A percentile compares a stretch with the other conserved stretches of the same genome.
These are phyloP conservation scores for Drosophila flavopinicola DNA, from an alignment of 2,888 invertebrate species.

Conservation along the genomic window DNA sequence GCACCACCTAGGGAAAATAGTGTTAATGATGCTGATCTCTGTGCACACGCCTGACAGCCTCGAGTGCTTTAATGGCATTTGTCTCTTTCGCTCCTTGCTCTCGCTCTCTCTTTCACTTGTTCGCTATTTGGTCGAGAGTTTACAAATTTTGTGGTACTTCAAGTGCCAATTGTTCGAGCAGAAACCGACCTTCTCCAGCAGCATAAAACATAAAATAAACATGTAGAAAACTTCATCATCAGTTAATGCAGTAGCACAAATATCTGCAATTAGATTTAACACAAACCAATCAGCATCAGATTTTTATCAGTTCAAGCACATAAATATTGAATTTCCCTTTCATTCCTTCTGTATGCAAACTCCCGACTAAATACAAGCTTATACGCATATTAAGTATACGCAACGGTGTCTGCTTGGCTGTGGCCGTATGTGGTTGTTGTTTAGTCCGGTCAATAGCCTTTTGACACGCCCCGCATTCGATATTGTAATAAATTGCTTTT, in stretches of 20 bases:
- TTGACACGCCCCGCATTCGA: slow-evolving; percentile 40
- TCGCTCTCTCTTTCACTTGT: not conserved
- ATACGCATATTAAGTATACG: slow-evolving; percentile 45
- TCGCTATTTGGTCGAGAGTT: slow-evolving; percentile 27
- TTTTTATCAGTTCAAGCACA: slow-evolving; percentile 14
- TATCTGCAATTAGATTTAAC: slow-evolving; percentile 1
- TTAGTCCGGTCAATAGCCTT: slow-evolving; percentile 58
- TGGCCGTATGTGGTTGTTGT: not conserved
- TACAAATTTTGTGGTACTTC: slow-evolving; percentile 53
- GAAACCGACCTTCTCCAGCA: not conserved
- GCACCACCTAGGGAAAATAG: slow-evolving; percentile 75
- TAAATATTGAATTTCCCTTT: slow-evolving; percentile 20
- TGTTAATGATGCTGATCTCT: slow-evolving; percentile 78
- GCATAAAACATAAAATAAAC: not conserved
- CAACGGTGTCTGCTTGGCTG: slow-evolving; percentile 10
- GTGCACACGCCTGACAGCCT: slow-evolving; percentile 57
- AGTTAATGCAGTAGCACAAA: not conserved
- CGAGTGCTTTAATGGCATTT: slow-evolving; percentile 65
- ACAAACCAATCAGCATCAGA: slow-evolving; percentile 25
- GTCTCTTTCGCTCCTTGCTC: slow-evolving; percentile 8
- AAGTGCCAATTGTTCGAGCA: slow-evolving; percentile 57
- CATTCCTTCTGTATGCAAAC: not conserved
- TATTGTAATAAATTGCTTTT: slow-evolving; percentile 74
- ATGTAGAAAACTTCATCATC: not conserved
- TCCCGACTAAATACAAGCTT: not conserved